phyloP scores from a whole-genome alignment of 2,113 vertebrate genomes.

The Euleptes europaea region DNA sequence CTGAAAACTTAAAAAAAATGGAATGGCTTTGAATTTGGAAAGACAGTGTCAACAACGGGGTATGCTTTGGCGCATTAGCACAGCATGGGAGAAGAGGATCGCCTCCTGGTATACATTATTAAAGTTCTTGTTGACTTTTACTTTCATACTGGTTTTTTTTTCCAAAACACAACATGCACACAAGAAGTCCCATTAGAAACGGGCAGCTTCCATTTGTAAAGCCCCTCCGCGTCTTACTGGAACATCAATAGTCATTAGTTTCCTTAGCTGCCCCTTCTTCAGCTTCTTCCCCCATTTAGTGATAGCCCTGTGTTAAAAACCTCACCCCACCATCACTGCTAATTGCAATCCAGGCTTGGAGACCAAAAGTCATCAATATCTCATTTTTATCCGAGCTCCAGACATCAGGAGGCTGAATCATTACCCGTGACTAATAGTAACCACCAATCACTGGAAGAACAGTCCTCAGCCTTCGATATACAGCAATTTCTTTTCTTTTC shows the following conservation, averaged over 20 bases:
- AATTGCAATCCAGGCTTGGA: constrained; percentile 13
- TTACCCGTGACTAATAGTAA: constrained; percentile 6
- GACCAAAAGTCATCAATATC: constrained; percentile 20
- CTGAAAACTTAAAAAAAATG: not conserved
- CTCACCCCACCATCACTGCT: not conserved
- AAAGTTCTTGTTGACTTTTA: not conserved
- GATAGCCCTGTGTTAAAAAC: constrained; percentile 1
- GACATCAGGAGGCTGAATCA: not conserved
- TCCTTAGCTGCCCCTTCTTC: not conserved
- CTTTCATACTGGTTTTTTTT: not conserved
- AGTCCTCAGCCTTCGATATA: not conserved
- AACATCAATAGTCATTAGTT: constrained; percentile 17
- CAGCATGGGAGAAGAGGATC: not conserved
- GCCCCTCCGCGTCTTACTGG: not conserved
- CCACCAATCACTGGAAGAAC: not conserved
- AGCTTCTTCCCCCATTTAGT: not conserved
- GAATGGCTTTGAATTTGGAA: not conserved
- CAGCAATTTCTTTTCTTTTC: not conserved
- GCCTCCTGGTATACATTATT: not conserved
- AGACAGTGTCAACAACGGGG: not conserved
- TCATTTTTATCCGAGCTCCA: constrained; percentile 14
- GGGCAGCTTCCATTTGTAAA: constrained; percentile 3
- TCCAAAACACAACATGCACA: not conserved
- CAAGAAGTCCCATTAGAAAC: constrained; percentile 20
- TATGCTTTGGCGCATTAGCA: not conserved